Evolutionary conservation across 2,113 vertebrate genomes (phyloP), one percentile per base, ranked within the genome.

Genomic region (Lasiurus cinereus): DNA sequence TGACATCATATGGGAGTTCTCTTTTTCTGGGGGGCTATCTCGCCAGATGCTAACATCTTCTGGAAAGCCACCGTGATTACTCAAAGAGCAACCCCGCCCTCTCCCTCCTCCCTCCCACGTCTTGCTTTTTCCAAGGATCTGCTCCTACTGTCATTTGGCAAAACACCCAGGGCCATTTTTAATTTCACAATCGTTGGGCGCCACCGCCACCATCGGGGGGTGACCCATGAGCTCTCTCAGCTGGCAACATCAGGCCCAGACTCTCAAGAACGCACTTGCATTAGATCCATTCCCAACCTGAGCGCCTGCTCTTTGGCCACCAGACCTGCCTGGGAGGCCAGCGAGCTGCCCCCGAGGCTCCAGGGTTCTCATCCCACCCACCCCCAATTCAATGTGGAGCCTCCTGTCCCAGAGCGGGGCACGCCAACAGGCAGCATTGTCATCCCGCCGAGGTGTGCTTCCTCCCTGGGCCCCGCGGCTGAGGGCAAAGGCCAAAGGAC

Each of bases 31-130:
- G 46, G 11, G 5, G 74, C 48, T 77, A 77, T 52, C 50, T 77
- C 74, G n/a, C 46, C n/a, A n/a, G 95, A 96, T 91, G 82, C 74
- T 91, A 95, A 94, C 92, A 56, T 97, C 95, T 96, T 91, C 95
- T 92, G 95, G 88, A 93, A 93, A 94, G 90, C 22, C 84, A 74
- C 64, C 62, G 83, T 66, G 91, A 97, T 97, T 94, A 94, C 83
- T 94, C 85, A 96, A 96, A 95, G 48, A 78, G 29, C 56, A 76
- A 54, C 27, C 50, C 22, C 6, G 8, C 52, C 24, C 6, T 43
- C 90, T 54, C 54, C n/a, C 18, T 2, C 56, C 33, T 50, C 50
- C 73, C 64, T 48, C 77, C 69, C 83, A 11, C 59, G 8, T 56
- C 39, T 39, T 48, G 27, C 24, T 62, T 59, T 27, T 43, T 52